Base-by-base conservation (phyloP, 2,113 vertebrate species). In the Halichoeres trimaculatus region DNA sequence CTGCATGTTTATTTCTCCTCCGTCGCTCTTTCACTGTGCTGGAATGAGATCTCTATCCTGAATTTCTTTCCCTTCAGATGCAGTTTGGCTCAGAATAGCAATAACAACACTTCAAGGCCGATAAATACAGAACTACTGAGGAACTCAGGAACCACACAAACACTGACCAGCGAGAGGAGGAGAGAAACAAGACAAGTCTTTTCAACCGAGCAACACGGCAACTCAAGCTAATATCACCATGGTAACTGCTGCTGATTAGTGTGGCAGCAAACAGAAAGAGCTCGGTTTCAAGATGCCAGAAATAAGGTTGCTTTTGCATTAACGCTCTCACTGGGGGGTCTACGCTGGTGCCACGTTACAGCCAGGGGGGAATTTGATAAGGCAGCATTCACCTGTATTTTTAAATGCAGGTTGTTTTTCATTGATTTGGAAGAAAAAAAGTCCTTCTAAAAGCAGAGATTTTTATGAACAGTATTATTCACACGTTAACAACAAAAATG, bases 241-340 rank as follows among this genome's bases (percentile, higher is more conserved):
- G 73, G 79, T 57, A 16, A 72, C 56, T 8, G 13, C 5, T 56
- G 55, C 24, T 61, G 53, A 61, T 50, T 56, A 10, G 5, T 43
- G 11, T 51, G 11, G 34, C 35, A 74, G 12, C 9, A 35, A 78
- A 59, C 9, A 45, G 4, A 47, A 17, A 11, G 43, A 36, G 35
- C 10, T 6, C 1, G 20, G 4, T 65, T 24, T 23, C 20, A 40
- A 7, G 1, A 52, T 36, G 35, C 1, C 22, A 61, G 1, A 30
- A 16, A 43, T 43, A 8, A 7, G 11, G 19, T 9, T 30, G 13
- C 41, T 43, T 43, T 3, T 11, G 9, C 38, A 40, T 10, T 40
- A 40, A 40, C 12, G 38, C 38, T 10, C 12, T 10, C 12, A 13
- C 9, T 10, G 6, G 30, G 30, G 30, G 30, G 30, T 30, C 30